A percentile compares a stretch with the other conserved stretches of the same genome.
These are phyloP conservation scores for Abramis brama DNA, from an alignment of 2,113 vertebrate genomes.

Conservation along the genomic window DNA sequence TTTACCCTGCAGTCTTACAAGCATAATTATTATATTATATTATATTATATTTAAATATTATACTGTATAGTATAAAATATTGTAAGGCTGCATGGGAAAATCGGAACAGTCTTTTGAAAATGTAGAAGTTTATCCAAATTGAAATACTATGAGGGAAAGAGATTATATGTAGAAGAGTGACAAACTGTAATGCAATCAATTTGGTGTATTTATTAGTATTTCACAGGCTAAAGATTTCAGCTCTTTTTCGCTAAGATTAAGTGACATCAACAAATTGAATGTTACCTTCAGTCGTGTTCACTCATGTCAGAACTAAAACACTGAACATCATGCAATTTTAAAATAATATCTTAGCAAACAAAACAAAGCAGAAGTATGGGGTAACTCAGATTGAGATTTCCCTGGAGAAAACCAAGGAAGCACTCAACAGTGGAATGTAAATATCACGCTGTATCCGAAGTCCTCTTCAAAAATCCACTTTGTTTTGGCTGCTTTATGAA, in stretches of 20 bases:
- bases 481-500: background rate
- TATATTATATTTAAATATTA: too few relatives aligned
- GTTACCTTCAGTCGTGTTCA: background rate
- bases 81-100: too few relatives aligned
- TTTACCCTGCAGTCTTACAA: too few relatives aligned
- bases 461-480: slow-evolving; percentile 12
- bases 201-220: background rate
- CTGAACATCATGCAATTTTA: background rate
- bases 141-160: background rate
- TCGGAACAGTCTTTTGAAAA: too few relatives aligned
- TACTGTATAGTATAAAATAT: too few relatives aligned
- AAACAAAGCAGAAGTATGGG: background rate
- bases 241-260: background rate
- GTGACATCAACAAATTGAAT: background rate
- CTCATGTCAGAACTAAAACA: background rate
- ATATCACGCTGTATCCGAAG: background rate
- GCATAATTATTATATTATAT: too few relatives aligned
- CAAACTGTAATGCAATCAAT: too few relatives aligned
- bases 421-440: slow-evolving; percentile 18
- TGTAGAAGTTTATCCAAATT: too few relatives aligned
- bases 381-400: background rate
- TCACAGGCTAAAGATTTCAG: background rate
- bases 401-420: background rate
- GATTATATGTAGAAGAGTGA: background rate
- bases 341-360: background rate